Percentiles rank a stretch among this genome's conserved stretches.
Evolutionary conservation across 2,888 invertebrate species (phyloP).

Genomic region (Tenodera sinensis): DNA sequence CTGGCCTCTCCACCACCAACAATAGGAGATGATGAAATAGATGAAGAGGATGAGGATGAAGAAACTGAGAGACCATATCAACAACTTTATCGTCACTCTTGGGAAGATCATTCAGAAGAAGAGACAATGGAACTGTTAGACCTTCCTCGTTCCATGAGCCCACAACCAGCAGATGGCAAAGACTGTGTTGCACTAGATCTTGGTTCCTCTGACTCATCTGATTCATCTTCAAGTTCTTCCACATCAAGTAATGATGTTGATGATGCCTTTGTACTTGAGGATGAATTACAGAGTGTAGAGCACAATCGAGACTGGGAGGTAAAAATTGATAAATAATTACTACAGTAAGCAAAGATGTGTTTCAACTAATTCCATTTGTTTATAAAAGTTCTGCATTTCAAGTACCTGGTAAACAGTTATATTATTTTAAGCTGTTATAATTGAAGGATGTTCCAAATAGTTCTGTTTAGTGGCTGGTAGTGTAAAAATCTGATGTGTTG

Average conservation of each 20-base stretch:
- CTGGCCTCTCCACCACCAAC: conserved; percentile 59
- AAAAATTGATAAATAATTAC: conserved; percentile 37
- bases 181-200: background rate
- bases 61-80: conserved; percentile 13
- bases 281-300: background rate
- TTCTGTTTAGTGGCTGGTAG: too few species aligned
- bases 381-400: too few species aligned
- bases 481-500: too few species aligned
- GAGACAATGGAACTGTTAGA: conserved; percentile 67
- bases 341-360: too few species aligned
- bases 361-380: too few species aligned
- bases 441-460: too few species aligned
- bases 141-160: conserved; percentile 50
- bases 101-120: conserved; percentile 69
- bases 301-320: conserved; percentile 69
- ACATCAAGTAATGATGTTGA: background rate
- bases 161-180: conserved; percentile 42
- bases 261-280: background rate
- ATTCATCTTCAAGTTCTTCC: background rate
- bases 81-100: conserved; percentile 52
- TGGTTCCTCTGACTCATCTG: background rate
- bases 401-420: too few species aligned
- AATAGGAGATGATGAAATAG: conserved; percentile 12
- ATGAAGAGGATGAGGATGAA: background rate
- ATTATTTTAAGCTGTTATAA: too few species aligned